Evolutionary conservation across 1,140 invertebrate genomes (phyloP).

Genomic region (Rhopalosiphum maidis): DNA sequence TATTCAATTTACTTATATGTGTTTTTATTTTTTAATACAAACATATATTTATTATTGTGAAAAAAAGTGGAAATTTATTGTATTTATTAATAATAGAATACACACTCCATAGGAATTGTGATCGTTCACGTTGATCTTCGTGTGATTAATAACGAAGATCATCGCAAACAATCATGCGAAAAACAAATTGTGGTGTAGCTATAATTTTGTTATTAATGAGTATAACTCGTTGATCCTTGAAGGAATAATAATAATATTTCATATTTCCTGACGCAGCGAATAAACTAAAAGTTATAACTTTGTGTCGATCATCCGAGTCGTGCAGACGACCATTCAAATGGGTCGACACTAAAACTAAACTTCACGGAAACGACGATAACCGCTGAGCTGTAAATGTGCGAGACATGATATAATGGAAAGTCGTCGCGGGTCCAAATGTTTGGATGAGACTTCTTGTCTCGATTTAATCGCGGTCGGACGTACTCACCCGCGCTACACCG

Average conservation of each 20-base stretch:
- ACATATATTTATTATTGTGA: too few species aligned
- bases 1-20: too few species aligned
- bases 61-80: background rate
- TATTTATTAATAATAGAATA: background rate
- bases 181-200: background rate
- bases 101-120: background rate
- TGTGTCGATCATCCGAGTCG: background rate
- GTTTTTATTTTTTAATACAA: too few species aligned
- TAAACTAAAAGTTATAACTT: background rate
- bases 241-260: constrained; percentile 16
- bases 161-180: background rate
- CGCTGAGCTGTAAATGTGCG: background rate
- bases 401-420: background rate
- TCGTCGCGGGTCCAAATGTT: background rate
- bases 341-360: background rate
- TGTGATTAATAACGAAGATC: background rate
- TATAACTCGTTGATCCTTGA: background rate
- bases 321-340: background rate
- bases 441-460: background rate
- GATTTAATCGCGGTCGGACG: background rate
- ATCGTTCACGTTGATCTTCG: background rate
- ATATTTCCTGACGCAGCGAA: background rate
- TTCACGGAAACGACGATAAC: background rate
- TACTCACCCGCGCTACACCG: background rate
- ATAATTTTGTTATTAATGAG: background rate